phyloP scores from a whole-genome alignment of 2,113 vertebrate genomes.

The Dermatemys mawii region DNA sequence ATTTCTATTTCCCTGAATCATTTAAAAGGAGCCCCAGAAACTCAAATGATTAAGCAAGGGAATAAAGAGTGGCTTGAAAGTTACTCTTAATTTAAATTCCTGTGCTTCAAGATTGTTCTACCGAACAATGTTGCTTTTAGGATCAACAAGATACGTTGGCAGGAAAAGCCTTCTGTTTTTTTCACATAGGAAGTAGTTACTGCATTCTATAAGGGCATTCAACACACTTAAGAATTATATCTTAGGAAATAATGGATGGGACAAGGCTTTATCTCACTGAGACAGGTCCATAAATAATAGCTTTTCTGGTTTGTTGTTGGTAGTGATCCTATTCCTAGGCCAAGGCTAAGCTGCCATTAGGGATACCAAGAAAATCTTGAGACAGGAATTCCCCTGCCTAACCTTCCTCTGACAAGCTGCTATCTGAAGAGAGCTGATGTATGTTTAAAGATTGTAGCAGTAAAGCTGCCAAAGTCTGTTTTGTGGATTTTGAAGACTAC shows the following conservation, averaged over 20 bases:
- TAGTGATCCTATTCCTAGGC: not conserved
- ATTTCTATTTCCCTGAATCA: not conserved
- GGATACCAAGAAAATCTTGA: not conserved
- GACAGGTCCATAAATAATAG: not conserved
- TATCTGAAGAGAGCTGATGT: fast-evolving
- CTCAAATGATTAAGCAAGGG: not conserved
- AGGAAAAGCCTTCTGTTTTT: fast-evolving
- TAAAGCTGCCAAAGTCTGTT: not conserved
- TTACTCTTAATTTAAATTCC: not conserved
- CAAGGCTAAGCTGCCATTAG: not conserved
- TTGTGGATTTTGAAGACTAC: not conserved
- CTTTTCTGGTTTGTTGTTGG: not conserved
- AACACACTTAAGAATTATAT: fast-evolving
- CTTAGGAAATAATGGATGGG: not conserved
- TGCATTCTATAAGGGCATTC: fast-evolving
- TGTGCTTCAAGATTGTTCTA: not conserved
- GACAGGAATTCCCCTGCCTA: fast-evolving
- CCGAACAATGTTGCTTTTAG: fast-evolving
- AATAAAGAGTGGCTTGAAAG: not conserved
- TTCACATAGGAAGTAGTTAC: fast-evolving
- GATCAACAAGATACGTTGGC: fast-evolving
- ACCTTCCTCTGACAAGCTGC: fast-evolving
- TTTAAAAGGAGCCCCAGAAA: not conserved
- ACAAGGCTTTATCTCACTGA: not conserved
- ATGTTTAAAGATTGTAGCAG: fast-evolving